Base-by-base conservation (phyloP, 2,797 vertebrate species). In the Platyrinchus mystaceus region DNA sequence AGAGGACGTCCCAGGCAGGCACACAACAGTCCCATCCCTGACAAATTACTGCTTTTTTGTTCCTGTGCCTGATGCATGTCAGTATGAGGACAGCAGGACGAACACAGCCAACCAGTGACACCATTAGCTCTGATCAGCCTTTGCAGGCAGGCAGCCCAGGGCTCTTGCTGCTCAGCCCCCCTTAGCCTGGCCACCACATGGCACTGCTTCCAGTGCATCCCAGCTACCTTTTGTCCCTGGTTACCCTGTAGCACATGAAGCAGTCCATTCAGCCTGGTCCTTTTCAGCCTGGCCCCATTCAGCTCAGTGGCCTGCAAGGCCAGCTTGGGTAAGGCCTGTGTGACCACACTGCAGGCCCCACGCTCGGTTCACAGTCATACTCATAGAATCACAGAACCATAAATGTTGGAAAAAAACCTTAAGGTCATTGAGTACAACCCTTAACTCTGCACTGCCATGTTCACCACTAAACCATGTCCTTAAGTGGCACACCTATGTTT, bases 211-310 rank as follows among this genome's bases (percentile, higher is more conserved):
- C 56, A 12, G 24, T 2, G 18, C 1, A 4, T 20, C 12, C 39
- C 36, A 44, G 50, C 30, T 30, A 60, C 56, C 20, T 60, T 21
- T 55, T 50, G 47, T 5, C 12, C 21, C 30, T 2, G 2, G 14
- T 36, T 8, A 19, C 39, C 39, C 43, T 7, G 12, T 4, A 24
- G 41, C 6, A 10, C 0, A 0, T 7, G 30, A 71, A 84, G 7
- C 12, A 32, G 32, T 14, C 23, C 4, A 3, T 28, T 62, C 3
- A 10, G 28, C 16, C 20, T 28, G 13, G 15, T 28, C 16, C 28
- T 26, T 21, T 36, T 55, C 0, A 0, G 27, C 27, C 34, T 58
- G 34, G 16, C 4, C 12, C 9, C 0, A 0, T 34, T 73, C 0
- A 0, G 27, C 17, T 55, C 0, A 0, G 11, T 12, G 30, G 15